A percentile compares a stretch with the other conserved stretches of the same genome.
Evolutionary conservation across 2,113 vertebrate species (phyloP).

Genomic region (Bothrops jararaca): DNA sequence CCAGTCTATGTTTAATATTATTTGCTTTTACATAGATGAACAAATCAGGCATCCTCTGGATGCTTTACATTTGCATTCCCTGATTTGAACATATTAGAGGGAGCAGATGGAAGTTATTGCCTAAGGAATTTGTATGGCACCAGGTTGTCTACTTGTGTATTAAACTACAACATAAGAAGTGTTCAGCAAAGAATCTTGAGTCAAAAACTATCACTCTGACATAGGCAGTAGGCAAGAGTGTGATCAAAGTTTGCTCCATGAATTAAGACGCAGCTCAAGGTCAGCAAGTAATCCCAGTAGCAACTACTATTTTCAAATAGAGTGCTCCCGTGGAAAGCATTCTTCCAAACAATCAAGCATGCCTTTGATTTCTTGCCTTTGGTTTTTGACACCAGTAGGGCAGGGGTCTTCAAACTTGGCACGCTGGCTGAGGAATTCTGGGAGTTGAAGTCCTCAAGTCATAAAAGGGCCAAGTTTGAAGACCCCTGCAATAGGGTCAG

Average conservation of each 20-base stretch:
- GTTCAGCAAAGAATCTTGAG: background rate
- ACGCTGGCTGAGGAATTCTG: too few relatives aligned
- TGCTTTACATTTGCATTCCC: background rate
- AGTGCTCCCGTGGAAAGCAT: background rate
- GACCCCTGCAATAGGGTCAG: background rate
- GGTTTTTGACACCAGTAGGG: background rate
- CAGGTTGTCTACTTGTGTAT: background rate
- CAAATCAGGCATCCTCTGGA: background rate
- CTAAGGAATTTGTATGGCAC: background rate
- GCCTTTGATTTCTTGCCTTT: background rate
- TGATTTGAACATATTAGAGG: background rate
- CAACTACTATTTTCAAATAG: background rate
- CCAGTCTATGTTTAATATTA: background rate
- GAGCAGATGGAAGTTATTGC: background rate
- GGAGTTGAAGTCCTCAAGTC: too few relatives aligned
- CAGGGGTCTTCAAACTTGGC: too few relatives aligned
- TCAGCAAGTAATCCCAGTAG: background rate
- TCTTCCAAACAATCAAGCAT: background rate
- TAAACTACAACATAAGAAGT: background rate
- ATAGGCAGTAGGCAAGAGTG: background rate
- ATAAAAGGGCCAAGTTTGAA: too few relatives aligned
- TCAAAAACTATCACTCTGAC: background rate
- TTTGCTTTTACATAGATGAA: background rate
- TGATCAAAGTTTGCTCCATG: background rate
- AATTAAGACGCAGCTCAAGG: background rate